Conservation (phyloP, 2,888 invertebrate genomes). For the Pheosia tremula region DNA sequence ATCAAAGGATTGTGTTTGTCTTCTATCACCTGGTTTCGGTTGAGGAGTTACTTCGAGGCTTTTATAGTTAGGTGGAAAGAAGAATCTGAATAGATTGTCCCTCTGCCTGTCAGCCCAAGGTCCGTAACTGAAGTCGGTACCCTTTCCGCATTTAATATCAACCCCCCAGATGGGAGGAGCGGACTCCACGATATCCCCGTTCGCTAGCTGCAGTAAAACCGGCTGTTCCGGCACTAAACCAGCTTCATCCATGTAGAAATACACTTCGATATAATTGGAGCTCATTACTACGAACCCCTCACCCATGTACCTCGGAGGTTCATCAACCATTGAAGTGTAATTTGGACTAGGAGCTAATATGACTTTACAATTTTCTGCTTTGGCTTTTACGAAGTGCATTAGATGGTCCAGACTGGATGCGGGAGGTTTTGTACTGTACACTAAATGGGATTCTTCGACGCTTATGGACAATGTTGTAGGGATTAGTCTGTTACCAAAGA, state of each 20-base stretch:
- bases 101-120: conserved; percentile 99
- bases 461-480: conserved; percentile 97
- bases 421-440: conserved; percentile 97
- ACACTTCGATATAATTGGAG: conserved; percentile 96
- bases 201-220: conserved; percentile 93
- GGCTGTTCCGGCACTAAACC: conserved; percentile 97
- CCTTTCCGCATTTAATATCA: conserved; percentile 97
- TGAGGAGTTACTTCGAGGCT: conserved; percentile 91
- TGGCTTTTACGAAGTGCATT: conserved; percentile 97
- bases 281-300: conserved; percentile 99
- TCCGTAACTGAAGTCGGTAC: conserved; percentile 98
- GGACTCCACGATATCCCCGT: conserved; percentile 96
- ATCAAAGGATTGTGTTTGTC: conserved; percentile 96
- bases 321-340: conserved; percentile 96
- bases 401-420: conserved; percentile 96
- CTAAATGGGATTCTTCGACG: conserved; percentile 96
- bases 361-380: conserved; percentile 97
- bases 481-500: conserved; percentile 97
- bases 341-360: conserved; percentile 98
- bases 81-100: conserved; percentile 97
- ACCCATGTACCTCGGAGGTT: conserved; percentile 98
- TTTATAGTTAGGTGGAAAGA: conserved; percentile 95
- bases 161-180: conserved; percentile 98
- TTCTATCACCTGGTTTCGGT: conserved; percentile 93
- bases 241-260: conserved; percentile 99